These are phyloP conservation scores for Drosophila truncata DNA, from an alignment of 1,140 invertebrate genomes.

Conservation along the genomic window DNA sequence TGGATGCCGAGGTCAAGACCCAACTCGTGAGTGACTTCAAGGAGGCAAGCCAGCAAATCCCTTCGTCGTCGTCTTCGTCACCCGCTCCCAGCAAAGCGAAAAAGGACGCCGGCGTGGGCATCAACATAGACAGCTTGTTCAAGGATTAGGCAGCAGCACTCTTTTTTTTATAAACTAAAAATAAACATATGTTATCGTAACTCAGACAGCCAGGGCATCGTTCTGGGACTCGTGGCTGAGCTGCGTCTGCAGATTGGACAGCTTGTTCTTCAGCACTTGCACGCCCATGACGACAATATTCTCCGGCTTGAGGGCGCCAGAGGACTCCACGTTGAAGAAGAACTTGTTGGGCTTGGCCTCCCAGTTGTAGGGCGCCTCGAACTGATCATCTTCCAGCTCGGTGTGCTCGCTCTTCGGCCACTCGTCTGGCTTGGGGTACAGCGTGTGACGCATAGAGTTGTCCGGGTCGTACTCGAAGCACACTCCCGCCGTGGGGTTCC, in stretches of 20 bases:
- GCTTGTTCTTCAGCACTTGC: constrained; percentile 96
- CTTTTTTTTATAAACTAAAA: constrained; percentile 52
- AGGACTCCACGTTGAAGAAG: constrained; percentile 98
- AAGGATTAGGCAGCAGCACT: constrained; percentile 58
- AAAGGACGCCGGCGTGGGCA: constrained; percentile 46
- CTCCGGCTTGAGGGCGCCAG: constrained; percentile 97
- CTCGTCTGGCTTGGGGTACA: constrained; percentile 99
- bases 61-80: not conserved
- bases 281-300: constrained; percentile 99
- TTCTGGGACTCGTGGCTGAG: constrained; percentile 94
- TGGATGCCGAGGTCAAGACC: constrained; percentile 17
- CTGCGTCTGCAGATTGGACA: constrained; percentile 97
- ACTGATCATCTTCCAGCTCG: constrained; percentile 96
- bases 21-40: constrained; percentile 64
- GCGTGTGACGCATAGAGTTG: constrained; percentile 97
- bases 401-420: constrained; percentile 99
- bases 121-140: constrained; percentile 74
- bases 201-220: constrained; percentile 91
- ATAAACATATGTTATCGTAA: constrained; percentile 35
- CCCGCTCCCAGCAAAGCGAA: constrained; percentile 37
- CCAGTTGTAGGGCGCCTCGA: constrained; percentile 97
- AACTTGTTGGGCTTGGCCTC: constrained; percentile 98
- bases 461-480: constrained; percentile 99
- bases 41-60: constrained; percentile 45
- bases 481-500: constrained; percentile 99